These are phyloP conservation scores for Chrysochloris asiatica DNA, from an alignment of 2,113 vertebrate genomes.

Conservation along the genomic window DNA sequence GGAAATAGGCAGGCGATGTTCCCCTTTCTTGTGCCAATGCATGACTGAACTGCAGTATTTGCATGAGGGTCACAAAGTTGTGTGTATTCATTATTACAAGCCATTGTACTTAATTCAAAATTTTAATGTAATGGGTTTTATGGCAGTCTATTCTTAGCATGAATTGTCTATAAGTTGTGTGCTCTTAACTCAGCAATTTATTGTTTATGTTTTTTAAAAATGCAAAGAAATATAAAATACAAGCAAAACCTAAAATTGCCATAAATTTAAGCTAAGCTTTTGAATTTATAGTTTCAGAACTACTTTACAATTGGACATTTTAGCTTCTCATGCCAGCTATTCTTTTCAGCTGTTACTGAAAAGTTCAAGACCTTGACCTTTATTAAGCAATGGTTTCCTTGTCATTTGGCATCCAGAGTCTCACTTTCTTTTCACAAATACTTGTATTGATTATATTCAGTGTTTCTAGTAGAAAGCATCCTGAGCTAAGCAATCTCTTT, in stretches of 20 bases:
- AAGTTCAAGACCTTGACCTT: slow-evolving; percentile 8
- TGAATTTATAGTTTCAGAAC: neutral
- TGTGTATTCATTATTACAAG: too few species aligned
- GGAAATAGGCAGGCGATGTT: too few species aligned
- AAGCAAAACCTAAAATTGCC: neutral
- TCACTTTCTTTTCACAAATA: neutral
- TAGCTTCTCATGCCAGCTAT: neutral
- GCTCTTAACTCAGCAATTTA: too few species aligned
- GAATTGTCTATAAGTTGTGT: too few species aligned
- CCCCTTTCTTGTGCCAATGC: too few species aligned
- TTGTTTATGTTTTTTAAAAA: neutral
- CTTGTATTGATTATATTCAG: neutral
- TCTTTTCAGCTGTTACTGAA: slow-evolving; percentile 1
- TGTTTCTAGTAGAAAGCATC: neutral
- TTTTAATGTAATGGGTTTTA: too few species aligned
- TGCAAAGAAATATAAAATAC: neutral
- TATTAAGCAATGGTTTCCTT: neutral
- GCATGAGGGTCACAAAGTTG: too few species aligned
- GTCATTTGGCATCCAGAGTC: neutral
- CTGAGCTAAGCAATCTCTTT: neutral
- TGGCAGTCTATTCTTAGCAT: too few species aligned
- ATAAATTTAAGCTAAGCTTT: neutral
- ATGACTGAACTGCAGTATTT: too few species aligned
- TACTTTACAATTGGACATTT: neutral
- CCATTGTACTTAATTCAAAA: too few species aligned